These are phyloP conservation scores for Cataglyphis cursor DNA, from an alignment of 2,888 invertebrate species.

Conservation along the genomic window DNA sequence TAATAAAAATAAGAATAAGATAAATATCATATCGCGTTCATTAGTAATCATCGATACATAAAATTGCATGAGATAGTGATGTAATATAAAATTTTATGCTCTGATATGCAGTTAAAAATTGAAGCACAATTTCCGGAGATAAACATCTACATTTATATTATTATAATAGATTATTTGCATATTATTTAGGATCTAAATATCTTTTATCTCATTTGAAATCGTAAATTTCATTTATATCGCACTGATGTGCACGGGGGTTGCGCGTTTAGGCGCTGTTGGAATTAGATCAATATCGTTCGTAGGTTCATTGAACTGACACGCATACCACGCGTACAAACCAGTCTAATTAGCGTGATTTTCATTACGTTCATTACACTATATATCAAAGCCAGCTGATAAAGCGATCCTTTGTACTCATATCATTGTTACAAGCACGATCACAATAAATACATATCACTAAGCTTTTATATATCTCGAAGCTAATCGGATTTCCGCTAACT, in stretches of 20 bases:
- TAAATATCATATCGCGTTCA: not conserved
- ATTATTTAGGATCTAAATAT: not conserved
- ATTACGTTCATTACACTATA: not conserved
- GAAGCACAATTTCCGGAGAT: not conserved
- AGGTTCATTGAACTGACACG: slow-evolving; percentile 39
- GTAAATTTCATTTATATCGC: not conserved
- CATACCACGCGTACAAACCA: not conserved
- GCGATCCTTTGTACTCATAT: slow-evolving; percentile 32
- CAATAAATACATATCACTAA: not conserved
- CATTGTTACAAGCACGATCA: not conserved
- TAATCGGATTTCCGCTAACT: not conserved
- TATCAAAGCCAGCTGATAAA: slow-evolving; percentile 20
- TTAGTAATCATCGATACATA: not conserved
- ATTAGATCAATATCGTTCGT: slow-evolving; percentile 46
- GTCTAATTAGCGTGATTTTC: slow-evolving; percentile 22
- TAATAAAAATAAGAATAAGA: not conserved
- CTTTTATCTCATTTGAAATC: not conserved
- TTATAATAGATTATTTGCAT: not conserved
- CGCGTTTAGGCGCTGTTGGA: not conserved
- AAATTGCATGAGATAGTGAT: not conserved
- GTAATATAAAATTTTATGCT: not conserved
- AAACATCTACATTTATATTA: not conserved
- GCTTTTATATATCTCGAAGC: not conserved
- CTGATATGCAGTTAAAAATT: not conserved
- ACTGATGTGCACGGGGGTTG: not conserved